A percentile compares a stretch with the other conserved stretches of the same genome.
These are phyloP conservation scores for Anguilla rostrata DNA, from an alignment of 2,113 vertebrate genomes.

Conservation along the genomic window DNA sequence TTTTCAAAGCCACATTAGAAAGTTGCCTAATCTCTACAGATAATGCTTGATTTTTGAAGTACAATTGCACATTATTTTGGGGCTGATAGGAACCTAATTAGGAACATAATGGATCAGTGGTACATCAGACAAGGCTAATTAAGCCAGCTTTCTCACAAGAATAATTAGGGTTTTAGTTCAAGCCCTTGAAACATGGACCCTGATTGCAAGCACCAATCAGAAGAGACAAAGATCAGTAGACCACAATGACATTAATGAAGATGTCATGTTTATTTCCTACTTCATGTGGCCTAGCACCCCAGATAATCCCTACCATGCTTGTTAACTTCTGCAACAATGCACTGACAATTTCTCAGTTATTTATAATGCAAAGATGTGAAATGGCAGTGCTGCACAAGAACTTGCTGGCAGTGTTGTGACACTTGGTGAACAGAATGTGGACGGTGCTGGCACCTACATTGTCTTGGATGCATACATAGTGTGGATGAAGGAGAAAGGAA, in stretches of 20 bases:
- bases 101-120: constrained; percentile 66
- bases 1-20: constrained; percentile 57
- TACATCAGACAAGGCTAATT: constrained; percentile 69
- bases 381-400: background rate
- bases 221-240: constrained; percentile 30
- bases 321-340: background rate
- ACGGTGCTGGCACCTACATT: background rate
- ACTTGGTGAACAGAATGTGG: background rate
- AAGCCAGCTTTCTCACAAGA: constrained; percentile 57
- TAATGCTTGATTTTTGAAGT: constrained; percentile 56
- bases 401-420: background rate
- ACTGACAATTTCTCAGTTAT: background rate
- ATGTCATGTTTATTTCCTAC: background rate
- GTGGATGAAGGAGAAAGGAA: background rate
- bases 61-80: constrained; percentile 63
- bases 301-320: background rate
- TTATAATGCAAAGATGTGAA: background rate
- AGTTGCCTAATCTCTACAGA: constrained; percentile 60
- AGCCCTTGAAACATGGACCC: constrained; percentile 35
- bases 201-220: constrained; percentile 34
- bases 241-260: background rate
- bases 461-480: background rate
- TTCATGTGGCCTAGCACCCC: background rate
- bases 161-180: constrained; percentile 58
- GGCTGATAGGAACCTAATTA: constrained; percentile 68